A percentile compares a stretch with the other conserved stretches of the same genome.
Evolutionary conservation across 37 sponge, comb jelly and placozoan species (phyloP).

Genomic region (Haliclona indistincta): DNA sequence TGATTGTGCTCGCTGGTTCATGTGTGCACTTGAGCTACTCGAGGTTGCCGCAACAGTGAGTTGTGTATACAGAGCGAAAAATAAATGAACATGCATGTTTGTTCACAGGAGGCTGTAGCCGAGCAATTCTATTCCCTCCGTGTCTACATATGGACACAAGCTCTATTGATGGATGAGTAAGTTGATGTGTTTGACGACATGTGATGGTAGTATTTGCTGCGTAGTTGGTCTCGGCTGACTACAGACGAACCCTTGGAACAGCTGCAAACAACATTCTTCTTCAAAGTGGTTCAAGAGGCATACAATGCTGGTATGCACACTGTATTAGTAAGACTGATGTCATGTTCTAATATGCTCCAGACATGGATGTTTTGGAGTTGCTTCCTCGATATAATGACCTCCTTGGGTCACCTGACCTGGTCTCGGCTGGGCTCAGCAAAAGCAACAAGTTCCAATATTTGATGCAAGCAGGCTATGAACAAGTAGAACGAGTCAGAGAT

Average conservation of each 20-base stretch:
- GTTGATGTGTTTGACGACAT: neutral
- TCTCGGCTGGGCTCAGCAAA: slow-evolving; percentile 25
- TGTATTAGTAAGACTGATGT: neutral
- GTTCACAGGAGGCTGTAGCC: neutral
- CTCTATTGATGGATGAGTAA: slow-evolving; percentile 65
- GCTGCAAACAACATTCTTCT: slow-evolving; percentile 71
- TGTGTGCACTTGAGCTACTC: slow-evolving; percentile 65
- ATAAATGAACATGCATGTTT: neutral
- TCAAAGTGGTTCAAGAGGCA: slow-evolving; percentile 36
- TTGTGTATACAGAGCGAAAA: neutral
- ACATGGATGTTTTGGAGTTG: slow-evolving; percentile 4
- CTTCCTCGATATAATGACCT: slow-evolving; percentile 26
- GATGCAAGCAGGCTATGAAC: slow-evolving; percentile 69
- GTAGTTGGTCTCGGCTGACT: slow-evolving; percentile 56
- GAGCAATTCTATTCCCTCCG: slow-evolving; percentile 25
- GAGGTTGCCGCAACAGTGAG: slow-evolving; percentile 36
- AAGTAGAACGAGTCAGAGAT: slow-evolving; percentile 21
- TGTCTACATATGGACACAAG: slow-evolving; percentile 65
- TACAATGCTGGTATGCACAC: slow-evolving; percentile 19
- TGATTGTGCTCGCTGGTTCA: too few relatives aligned
- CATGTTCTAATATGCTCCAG: slow-evolving; percentile 4
- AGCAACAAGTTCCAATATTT: slow-evolving; percentile 36
- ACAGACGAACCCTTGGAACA: slow-evolving; percentile 61
- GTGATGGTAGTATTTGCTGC: neutral
- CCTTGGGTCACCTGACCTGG: slow-evolving; percentile 20